Base-by-base conservation (phyloP, 1,140 invertebrate genomes). In the Uloborus diversus region DNA sequence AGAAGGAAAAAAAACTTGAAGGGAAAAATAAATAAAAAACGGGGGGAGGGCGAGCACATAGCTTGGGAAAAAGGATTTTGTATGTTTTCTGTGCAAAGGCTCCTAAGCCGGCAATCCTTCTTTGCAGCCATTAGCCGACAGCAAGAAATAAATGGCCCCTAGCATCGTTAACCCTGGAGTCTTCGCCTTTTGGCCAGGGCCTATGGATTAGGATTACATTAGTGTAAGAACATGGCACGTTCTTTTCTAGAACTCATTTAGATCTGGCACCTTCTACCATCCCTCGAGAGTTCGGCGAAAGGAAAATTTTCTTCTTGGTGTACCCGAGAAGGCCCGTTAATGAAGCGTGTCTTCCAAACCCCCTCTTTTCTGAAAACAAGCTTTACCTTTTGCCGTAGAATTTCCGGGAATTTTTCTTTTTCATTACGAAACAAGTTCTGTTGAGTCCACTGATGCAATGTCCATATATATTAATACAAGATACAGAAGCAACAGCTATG, bases 171-270 rank as follows among this genome's bases (percentile, higher is more conserved):
- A 62, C 61, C 73, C 73, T 65, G 33, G 42, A 65, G 49, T 64
- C 47, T 65, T 78, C 73, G 70, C 70, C 70, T 73, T 51, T 61
- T 62, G 70, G 70, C 70, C 57, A 25, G 70, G 53, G 70, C 57
- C 70, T 66, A 66, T 78, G 73, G 73, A 78, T 78, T 78, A 78
- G 73, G 73, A 78, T 78, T 78, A 78, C 73, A 78, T 78, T 78
- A 78, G 62, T 78, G 73, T 62, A 62, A 61, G 70, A 73, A 73
- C 73, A 65, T 57, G 61, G 73, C 73, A 65, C 73, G 73, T 78
- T 78, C 62, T 78, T 78, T 78, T 78, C 73, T 56, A 11, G 62
- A 78, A 57, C 73, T 78, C 73, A 78, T 78, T 78, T 78, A 66
- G 73, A 78, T 65, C 73, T 53, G 73, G 73, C 73, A 78, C 73